A percentile compares a stretch with the other conserved stretches of the same genome.
These are phyloP conservation scores for Epinotia brunnichana DNA, from an alignment of 2,888 invertebrate species.

Conservation along the genomic window DNA sequence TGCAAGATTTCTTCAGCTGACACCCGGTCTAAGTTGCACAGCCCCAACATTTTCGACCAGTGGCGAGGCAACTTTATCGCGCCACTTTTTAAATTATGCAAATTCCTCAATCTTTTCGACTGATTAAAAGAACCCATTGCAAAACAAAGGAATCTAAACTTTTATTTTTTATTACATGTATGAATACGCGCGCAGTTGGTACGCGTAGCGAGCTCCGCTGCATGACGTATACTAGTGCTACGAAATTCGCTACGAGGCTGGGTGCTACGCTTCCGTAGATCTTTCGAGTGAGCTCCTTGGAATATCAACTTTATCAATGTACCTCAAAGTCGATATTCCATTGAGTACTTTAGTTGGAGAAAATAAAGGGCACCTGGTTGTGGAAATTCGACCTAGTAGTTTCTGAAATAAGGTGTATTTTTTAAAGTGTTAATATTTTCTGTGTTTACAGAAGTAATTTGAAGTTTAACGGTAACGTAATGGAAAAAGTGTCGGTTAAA, in stretches of 20 bases:
- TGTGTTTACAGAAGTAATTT: constrained; percentile 19
- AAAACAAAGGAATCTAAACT: constrained; percentile 20
- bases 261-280: constrained; percentile 37
- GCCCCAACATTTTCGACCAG: constrained; percentile 71
- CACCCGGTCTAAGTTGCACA: constrained; percentile 58
- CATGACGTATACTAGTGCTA: constrained; percentile 55
- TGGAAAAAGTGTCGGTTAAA: constrained; percentile 33
- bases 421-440: constrained; percentile 13
- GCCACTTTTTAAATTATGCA: constrained; percentile 67
- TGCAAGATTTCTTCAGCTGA: constrained; percentile 66
- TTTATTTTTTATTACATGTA: not conserved
- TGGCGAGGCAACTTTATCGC: constrained; percentile 68
- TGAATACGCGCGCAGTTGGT: constrained; percentile 41
- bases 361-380: not conserved
- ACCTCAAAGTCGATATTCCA: not conserved
- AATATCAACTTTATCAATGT: constrained; percentile 7
- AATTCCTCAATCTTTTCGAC: constrained; percentile 59
- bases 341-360: not conserved
- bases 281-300: not conserved
- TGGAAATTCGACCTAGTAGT: not conserved
- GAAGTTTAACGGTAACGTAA: constrained; percentile 16
- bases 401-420: not conserved
- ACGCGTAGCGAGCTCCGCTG: constrained; percentile 53
- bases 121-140: constrained; percentile 60
- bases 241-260: constrained; percentile 38